A percentile compares a stretch with the other conserved stretches of the same genome.
Conservation (phyloP, 1,140 invertebrate genomes). For the Formica selysi region DNA sequence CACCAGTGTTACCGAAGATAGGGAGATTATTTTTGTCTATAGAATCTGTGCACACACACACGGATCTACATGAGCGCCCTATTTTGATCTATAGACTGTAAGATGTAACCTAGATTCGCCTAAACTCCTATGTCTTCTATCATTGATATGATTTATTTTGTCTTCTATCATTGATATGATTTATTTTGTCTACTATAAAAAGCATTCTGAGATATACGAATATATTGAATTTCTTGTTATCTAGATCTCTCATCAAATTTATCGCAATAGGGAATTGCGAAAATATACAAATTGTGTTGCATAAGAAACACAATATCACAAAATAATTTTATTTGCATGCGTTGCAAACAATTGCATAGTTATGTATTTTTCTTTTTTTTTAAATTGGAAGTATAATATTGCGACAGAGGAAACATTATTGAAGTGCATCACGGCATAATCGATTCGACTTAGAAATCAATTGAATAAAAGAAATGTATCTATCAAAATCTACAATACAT, state of each 20-base stretch:
- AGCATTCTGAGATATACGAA: not conserved
- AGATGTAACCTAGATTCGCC: constrained; percentile 27
- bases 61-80: not conserved
- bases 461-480: not conserved
- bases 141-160: not conserved
- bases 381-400: not conserved
- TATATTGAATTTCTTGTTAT: not conserved
- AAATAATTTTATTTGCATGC: constrained; percentile 24
- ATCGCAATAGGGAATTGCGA: not conserved
- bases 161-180: constrained; percentile 36
- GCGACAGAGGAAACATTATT: not conserved
- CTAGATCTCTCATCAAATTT: not conserved
- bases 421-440: not conserved
- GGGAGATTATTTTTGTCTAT: constrained; percentile 6
- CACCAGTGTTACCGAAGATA: not conserved
- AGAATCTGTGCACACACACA: not conserved
- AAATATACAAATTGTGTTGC: not conserved
- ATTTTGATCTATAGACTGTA: constrained; percentile 30
- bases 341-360: not conserved
- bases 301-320: not conserved
- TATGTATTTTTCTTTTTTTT: not conserved
- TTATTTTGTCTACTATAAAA: constrained; percentile 4
- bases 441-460: not conserved
- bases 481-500: not conserved
- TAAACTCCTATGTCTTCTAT: constrained; percentile 8